Evolutionary conservation across 2,888 invertebrate genomes (phyloP), one percentile per base, ranked within the genome.

Genomic region (Tachina grossa): DNA sequence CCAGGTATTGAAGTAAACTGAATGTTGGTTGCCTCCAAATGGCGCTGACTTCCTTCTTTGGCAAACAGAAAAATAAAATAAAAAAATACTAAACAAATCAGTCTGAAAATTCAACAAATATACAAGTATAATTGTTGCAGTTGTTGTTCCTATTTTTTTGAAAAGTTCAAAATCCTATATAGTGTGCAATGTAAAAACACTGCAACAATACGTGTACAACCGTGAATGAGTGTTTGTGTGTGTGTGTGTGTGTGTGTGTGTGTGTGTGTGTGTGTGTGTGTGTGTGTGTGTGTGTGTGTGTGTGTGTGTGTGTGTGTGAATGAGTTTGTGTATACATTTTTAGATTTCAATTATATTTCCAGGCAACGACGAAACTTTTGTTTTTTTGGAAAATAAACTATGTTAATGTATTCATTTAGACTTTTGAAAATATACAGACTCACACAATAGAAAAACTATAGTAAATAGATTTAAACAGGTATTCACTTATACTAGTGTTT

Each of bases 381-480:
- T 55, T 49, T 69, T 41, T 51, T 68, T 10, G 22, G 39, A 49
- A 76, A 61, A 63, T 57, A 75, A 84, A 84, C 84, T 80, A 80
- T 84, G 80, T 84, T 80, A 80, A 84, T 84, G 80, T 84, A 84
- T 80, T 80, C 84, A 80, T 72, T 76, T 66, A 66, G 51, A 61
- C 39, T 31, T 43, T 31, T 43, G 31, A 16, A 80, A 53, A 63
- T 9, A 66, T 59, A 31, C 31, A 16, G 10, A 71, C 9, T 43
- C 22, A 31, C 4, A 31, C 39, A n/a, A 31, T 41, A 22, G 2
- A 45, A 14, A 2, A 47, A 39, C 14, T 19, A 47, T 41, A 68
- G 6, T 13, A 19, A 11, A 51, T 16, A 63, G 51, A 69, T 39
- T 8, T 2, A 53, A 41, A 57, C 16, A 57, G 31, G 9, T n/a